phyloP scores from a whole-genome alignment of 2,888 invertebrate genomes.

The Glaucopsyche alexis region DNA sequence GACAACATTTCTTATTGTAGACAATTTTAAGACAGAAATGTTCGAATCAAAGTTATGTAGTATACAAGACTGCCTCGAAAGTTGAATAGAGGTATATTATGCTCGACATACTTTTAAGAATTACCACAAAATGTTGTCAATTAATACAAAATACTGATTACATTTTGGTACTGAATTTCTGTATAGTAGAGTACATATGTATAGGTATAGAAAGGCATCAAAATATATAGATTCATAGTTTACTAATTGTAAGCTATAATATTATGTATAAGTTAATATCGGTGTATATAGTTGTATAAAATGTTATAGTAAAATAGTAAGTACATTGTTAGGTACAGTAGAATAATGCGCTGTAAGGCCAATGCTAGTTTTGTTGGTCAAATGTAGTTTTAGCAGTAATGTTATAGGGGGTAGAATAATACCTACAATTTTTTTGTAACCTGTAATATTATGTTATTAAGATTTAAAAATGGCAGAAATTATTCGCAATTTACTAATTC shows the following conservation, averaged over 20 bases:
- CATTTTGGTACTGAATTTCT: background rate
- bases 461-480: background rate
- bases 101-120: background rate
- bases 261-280: constrained; percentile 17
- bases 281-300: constrained; percentile 23
- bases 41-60: no score
- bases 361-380: constrained; percentile 1
- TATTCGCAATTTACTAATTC: background rate
- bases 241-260: background rate
- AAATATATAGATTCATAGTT: constrained; percentile 25
- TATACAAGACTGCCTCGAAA: background rate
- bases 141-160: background rate
- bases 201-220: constrained; percentile 26
- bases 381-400: background rate
- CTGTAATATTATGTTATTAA: no score
- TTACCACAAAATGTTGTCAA: constrained; percentile 12
- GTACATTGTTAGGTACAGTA: constrained; percentile 14
- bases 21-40: no score
- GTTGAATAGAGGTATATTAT: background rate
- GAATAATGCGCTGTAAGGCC: constrained; percentile 9
- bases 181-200: constrained; percentile 3
- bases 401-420: background rate
- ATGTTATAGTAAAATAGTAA: constrained; percentile 6
- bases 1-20: constrained; percentile 13
- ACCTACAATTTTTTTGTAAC: no score